Conservation (phyloP, 1,140 invertebrate genomes). For the Sitodiplosis mosellana region DNA sequence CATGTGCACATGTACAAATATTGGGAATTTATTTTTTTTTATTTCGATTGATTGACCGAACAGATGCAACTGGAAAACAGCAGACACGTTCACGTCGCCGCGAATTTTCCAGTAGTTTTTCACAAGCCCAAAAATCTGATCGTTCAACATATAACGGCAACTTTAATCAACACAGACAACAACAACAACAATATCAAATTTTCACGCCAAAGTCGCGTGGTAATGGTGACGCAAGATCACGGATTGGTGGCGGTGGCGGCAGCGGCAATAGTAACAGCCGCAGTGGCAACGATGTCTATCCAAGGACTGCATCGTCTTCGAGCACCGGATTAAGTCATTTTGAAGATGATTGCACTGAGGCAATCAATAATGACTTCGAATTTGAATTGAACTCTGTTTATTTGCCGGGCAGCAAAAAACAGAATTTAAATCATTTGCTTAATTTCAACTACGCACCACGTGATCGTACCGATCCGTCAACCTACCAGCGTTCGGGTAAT, state of each 20-base stretch:
- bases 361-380: slow-evolving; percentile 21
- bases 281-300: slow-evolving; percentile 4
- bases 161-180: background rate
- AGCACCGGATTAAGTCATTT: slow-evolving; percentile 14
- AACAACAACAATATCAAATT: slow-evolving; percentile 12
- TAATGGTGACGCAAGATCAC: slow-evolving; percentile 21
- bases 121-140: slow-evolving; percentile 11
- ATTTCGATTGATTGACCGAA: slow-evolving; percentile 7
- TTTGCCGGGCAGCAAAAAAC: slow-evolving; percentile 70
- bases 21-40: too few relatives aligned
- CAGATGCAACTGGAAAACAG: slow-evolving; percentile 12
- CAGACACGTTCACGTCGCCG: slow-evolving; percentile 14
- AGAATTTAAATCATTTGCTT: slow-evolving; percentile 80
- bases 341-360: background rate
- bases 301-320: slow-evolving; percentile 1
- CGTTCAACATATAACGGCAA: slow-evolving; percentile 16
- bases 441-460: slow-evolving; percentile 65
- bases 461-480: slow-evolving; percentile 21
- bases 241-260: too few relatives aligned
- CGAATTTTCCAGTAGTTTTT: slow-evolving; percentile 12
- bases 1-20: too few relatives aligned
- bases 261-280: slow-evolving; percentile 9
- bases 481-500: slow-evolving; percentile 21
- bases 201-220: slow-evolving; percentile 3
- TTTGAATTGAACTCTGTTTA: slow-evolving; percentile 66